Conservation (phyloP, 2,797 vertebrate species). For the Pseudocheirus occidentalis region DNA sequence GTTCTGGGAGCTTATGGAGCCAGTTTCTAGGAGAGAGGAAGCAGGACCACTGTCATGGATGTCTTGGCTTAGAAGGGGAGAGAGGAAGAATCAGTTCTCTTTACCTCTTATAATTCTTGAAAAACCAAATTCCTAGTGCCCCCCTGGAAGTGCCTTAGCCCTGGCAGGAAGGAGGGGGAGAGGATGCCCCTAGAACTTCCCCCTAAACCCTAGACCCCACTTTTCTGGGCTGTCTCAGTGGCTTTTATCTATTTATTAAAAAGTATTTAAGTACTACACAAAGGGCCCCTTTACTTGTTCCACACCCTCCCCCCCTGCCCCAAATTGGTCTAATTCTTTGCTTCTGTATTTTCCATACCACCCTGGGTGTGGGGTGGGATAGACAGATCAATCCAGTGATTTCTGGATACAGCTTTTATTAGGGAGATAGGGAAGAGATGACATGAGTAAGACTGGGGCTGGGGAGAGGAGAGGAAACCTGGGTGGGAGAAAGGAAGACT, state of each 20-base stretch:
- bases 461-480: background rate
- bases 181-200: slow-evolving; percentile 59
- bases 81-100: background rate
- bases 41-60: background rate
- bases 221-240: slow-evolving; percentile 50
- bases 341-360: background rate
- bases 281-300: slow-evolving; percentile 44
- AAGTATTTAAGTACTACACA: slow-evolving; percentile 45
- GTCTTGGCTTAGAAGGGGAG: background rate
- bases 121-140: background rate
- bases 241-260: slow-evolving; percentile 78
- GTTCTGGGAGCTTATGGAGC: slow-evolving; percentile 36
- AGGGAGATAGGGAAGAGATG: background rate
- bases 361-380: background rate
- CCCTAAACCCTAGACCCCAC: slow-evolving; percentile 40
- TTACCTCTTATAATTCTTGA: background rate
- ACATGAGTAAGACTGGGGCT: background rate
- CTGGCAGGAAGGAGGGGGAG: slow-evolving; percentile 40
- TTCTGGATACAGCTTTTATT: background rate
- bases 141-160: slow-evolving; percentile 72
- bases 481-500: background rate
- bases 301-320: background rate
- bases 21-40: slow-evolving; percentile 23
- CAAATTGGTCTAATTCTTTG: background rate
- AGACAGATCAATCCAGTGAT: background rate